A percentile compares a stretch with the other conserved stretches of the same genome.
These are phyloP conservation scores for Cephalotes varians DNA, from an alignment of 2,888 invertebrate species.

Conservation along the genomic window DNA sequence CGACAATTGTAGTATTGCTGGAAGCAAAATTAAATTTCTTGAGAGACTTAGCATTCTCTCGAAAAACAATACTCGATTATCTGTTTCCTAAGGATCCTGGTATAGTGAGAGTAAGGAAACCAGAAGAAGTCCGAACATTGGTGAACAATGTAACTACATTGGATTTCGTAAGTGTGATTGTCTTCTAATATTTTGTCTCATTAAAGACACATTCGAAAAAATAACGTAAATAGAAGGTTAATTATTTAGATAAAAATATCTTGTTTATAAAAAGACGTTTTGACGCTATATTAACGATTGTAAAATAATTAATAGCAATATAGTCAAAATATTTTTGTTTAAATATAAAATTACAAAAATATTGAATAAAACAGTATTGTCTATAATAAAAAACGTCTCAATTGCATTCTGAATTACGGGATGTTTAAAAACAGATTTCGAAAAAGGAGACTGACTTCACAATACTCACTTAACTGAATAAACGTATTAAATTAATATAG, in stretches of 20 bases:
- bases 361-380: neutral
- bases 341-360: no score
- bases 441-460: neutral
- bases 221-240: neutral
- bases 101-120: conserved; percentile 22
- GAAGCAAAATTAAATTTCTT: neutral
- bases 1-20: neutral
- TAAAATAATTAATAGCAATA: neutral
- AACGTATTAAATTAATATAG: neutral
- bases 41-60: neutral
- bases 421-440: neutral
- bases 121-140: neutral
- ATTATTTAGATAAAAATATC: neutral
- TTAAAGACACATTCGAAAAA: neutral
- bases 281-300: neutral
- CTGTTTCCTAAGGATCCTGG: neutral
- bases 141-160: neutral
- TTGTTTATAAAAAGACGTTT: neutral
- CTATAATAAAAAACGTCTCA: neutral
- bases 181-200: neutral
- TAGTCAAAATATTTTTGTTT: neutral
- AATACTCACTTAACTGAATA: neutral
- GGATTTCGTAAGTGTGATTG: conserved; percentile 37
- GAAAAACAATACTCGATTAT: neutral
- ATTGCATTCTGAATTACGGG: neutral